phyloP scores from a whole-genome alignment of 2,888 invertebrate genomes.

The Sialis fuliginosa region DNA sequence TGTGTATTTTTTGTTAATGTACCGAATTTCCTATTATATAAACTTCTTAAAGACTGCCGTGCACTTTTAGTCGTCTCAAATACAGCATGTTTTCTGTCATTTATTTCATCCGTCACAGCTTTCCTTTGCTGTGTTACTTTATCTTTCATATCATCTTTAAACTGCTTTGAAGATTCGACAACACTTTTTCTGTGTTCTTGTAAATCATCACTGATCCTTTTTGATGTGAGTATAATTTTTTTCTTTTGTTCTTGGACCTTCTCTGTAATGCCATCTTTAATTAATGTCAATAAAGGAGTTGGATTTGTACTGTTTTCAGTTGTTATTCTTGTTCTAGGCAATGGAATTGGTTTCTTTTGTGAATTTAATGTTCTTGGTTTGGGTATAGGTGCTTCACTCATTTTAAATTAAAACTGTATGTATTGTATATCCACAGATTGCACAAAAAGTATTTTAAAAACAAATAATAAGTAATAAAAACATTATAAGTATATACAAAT shows the following conservation, averaged over 20 bases:
- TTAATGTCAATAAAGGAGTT: background rate
- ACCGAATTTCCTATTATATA: slow-evolving; percentile 19
- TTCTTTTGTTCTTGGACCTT: slow-evolving; percentile 23
- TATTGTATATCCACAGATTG: too few species aligned
- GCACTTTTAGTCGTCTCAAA: slow-evolving; percentile 43
- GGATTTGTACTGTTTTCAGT: background rate
- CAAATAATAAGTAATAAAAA: too few species aligned
- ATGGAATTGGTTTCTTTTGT: slow-evolving; percentile 5
- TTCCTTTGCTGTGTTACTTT: slow-evolving; percentile 30
- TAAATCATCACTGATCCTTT: slow-evolving; percentile 33
- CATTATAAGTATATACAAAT: too few species aligned
- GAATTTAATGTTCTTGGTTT: slow-evolving; percentile 2
- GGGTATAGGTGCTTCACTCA: background rate
- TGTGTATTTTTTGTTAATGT: slow-evolving; percentile 9
- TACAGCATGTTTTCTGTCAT: slow-evolving; percentile 38
- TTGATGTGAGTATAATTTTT: slow-evolving; percentile 34
- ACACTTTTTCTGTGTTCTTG: slow-evolving; percentile 25
- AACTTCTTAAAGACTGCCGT: slow-evolving; percentile 26
- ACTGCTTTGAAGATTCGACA: slow-evolving; percentile 26
- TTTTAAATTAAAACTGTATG: too few species aligned
- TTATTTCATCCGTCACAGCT: slow-evolving; percentile 21
- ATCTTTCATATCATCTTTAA: slow-evolving; percentile 25
- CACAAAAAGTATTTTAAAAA: too few species aligned
- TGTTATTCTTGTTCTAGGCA: slow-evolving; percentile 1
- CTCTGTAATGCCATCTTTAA: slow-evolving; percentile 2